Percentiles rank a stretch among this genome's conserved stretches.
Conservation (phyloP, 2,888 invertebrate genomes). For the Gibbula magus region DNA sequence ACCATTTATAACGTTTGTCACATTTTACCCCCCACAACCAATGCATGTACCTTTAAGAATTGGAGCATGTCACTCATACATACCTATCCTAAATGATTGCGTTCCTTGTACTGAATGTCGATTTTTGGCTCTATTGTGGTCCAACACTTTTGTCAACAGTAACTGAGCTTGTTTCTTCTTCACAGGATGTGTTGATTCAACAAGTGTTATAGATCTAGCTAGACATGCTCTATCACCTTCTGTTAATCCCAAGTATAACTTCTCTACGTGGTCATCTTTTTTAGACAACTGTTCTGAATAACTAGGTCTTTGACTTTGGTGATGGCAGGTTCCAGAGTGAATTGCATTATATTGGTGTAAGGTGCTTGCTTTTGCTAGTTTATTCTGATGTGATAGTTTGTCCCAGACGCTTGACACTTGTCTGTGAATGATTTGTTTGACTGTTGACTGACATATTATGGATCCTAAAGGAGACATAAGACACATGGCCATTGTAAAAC, state of each 20-base stretch:
- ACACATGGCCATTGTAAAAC: too few relatives aligned
- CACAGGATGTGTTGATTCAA: conserved; percentile 75
- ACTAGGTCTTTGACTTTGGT: not conserved
- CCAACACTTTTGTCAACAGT: conserved; percentile 70
- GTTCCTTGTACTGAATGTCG: conserved; percentile 44
- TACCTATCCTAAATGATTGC: conserved; percentile 75
- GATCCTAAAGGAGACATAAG: too few relatives aligned
- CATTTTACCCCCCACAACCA: too few relatives aligned
- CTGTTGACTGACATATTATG: too few relatives aligned
- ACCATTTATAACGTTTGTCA: too few relatives aligned
- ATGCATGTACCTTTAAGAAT: not conserved
- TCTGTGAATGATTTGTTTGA: too few relatives aligned
- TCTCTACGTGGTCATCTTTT: conserved; percentile 40
- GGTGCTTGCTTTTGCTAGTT: too few relatives aligned
- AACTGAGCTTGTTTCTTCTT: conserved; percentile 75
- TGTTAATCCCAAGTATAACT: conserved; percentile 59
- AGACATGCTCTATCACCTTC: conserved; percentile 73
- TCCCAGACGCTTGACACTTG: too few relatives aligned
- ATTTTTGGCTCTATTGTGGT: conserved; percentile 53
- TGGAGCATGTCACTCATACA: too few relatives aligned
- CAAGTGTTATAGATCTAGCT: conserved; percentile 77
- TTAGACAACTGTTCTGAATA: not conserved
- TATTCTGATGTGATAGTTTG: too few relatives aligned
- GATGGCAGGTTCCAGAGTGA: not conserved
- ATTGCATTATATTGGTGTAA: not conserved